Percentiles rank a stretch among this genome's conserved stretches.
Conservation (phyloP, 2,797 vertebrate species). For the Fringilla coelebs region DNA sequence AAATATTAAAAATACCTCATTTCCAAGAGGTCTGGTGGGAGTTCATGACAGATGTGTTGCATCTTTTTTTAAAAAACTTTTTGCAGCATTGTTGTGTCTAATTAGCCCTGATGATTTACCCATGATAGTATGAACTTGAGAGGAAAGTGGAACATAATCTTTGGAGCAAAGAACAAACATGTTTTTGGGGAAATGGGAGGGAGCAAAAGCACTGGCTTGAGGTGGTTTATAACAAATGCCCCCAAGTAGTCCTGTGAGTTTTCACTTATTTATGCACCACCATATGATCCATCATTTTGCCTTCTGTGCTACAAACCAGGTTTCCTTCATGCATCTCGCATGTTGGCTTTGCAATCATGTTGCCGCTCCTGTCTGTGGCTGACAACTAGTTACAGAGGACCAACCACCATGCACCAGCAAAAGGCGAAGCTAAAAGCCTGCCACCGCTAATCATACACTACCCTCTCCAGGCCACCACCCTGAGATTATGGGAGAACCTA, state of each 20-base stretch:
- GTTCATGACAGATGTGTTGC: conserved; percentile 74
- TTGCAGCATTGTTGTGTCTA: conserved; percentile 68
- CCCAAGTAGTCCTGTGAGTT: conserved; percentile 53
- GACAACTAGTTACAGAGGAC: conserved; percentile 25
- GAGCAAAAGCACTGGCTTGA: conserved; percentile 1
- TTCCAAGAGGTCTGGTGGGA: conserved; percentile 78
- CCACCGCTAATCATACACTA: background rate
- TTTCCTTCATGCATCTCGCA: background rate
- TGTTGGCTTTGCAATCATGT: conserved; percentile 1
- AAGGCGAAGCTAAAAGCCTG: conserved; percentile 45
- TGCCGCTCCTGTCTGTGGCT: conserved; percentile 39
- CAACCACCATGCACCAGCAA: background rate
- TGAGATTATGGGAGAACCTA: background rate
- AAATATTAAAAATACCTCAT: conserved; percentile 80
- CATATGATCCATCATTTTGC: conserved; percentile 67
- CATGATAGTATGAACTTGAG: conserved; percentile 70
- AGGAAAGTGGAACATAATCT: conserved; percentile 61
- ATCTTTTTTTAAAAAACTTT: conserved; percentile 27
- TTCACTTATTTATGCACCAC: conserved; percentile 66
- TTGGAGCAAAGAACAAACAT: conserved; percentile 55
- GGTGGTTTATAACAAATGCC: conserved; percentile 62
- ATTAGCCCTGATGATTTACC: conserved; percentile 75
- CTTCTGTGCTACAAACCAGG: conserved; percentile 64
- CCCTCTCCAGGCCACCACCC: background rate
- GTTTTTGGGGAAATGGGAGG: background rate